Percentiles rank a stretch among this genome's conserved stretches.
phyloP scores from a whole-genome alignment of 2,888 invertebrate species.

The Dryocosmus kuriphilus region DNA sequence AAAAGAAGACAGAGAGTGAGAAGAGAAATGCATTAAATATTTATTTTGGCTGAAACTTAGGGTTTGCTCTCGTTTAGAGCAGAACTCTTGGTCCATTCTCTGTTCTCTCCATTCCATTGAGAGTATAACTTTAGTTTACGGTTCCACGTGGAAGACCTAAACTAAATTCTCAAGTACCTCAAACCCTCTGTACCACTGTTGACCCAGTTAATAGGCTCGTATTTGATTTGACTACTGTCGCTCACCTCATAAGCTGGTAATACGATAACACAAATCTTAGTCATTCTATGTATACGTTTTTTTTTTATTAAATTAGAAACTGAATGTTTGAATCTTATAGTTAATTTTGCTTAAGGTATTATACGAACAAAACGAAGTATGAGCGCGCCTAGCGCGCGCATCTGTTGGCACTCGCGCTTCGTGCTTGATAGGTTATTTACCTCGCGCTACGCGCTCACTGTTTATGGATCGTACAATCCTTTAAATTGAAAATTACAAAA shows the following conservation, averaged over 20 bases:
- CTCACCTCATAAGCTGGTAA: conserved; percentile 44
- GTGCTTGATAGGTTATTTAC: too few species aligned
- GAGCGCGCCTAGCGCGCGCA: too few species aligned
- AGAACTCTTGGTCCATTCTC: conserved; percentile 3
- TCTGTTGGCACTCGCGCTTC: too few species aligned
- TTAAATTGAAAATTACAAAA: too few species aligned
- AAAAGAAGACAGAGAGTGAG: background rate
- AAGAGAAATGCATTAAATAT: conserved; percentile 20
- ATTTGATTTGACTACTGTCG: conserved; percentile 71
- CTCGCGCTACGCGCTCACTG: too few species aligned
- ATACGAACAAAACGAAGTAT: too few species aligned
- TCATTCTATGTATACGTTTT: background rate
- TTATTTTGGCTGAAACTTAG: conserved; percentile 25
- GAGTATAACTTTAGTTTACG: conserved; percentile 40
- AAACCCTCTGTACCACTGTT: conserved; percentile 68
- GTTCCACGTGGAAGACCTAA: conserved; percentile 59
- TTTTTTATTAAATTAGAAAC: background rate
- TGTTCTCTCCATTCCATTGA: conserved; percentile 12
- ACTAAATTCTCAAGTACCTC: conserved; percentile 57
- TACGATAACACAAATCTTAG: conserved; percentile 9
- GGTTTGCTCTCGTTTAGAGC: conserved; percentile 18
- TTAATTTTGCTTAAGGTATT: background rate
- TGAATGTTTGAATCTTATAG: background rate
- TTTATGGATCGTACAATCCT: too few species aligned
- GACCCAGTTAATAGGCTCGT: conserved; percentile 76